Conservation (phyloP, 2,888 invertebrate genomes). For the Caenorhabditis angaria region DNA sequence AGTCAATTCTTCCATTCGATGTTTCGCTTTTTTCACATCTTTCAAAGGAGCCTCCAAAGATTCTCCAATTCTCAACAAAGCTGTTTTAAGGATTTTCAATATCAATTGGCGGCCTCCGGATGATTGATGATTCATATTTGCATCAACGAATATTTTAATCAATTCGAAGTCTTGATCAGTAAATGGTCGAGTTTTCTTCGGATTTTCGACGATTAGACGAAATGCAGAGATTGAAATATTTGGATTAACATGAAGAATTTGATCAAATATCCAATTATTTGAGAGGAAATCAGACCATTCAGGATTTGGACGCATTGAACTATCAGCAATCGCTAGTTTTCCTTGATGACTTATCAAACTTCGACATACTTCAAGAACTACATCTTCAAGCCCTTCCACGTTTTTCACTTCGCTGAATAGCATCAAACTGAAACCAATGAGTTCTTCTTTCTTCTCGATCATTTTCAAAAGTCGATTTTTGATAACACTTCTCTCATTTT, state of each 20-base stretch:
- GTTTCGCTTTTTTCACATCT: neutral
- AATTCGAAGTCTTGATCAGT: conserved; percentile 33
- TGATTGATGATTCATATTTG: conserved; percentile 47
- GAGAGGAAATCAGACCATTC: conserved; percentile 27
- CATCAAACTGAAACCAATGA: neutral
- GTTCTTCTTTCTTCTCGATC: conserved; percentile 5
- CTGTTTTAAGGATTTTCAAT: conserved; percentile 53
- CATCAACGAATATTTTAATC: conserved; percentile 42
- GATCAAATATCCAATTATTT: conserved; percentile 10
- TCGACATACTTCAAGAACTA: conserved; percentile 28
- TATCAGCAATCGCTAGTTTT: neutral
- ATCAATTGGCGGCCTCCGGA: conserved; percentile 48
- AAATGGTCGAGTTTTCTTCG: conserved; percentile 36
- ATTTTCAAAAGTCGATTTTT: conserved; percentile 5
- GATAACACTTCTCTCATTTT: neutral
- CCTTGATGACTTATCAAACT: conserved; percentile 13
- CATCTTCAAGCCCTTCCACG: neutral
- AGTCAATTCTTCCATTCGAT: neutral
- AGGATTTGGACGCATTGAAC: neutral
- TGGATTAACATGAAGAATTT: conserved; percentile 26
- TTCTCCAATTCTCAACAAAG: conserved; percentile 27
- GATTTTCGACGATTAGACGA: conserved; percentile 48
- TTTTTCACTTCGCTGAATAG: neutral
- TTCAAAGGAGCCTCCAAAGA: conserved; percentile 17
- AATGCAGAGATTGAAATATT: conserved; percentile 41